A percentile compares a stretch with the other conserved stretches of the same genome.
These are phyloP conservation scores for Blastobasis adustella DNA, from an alignment of 2,888 invertebrate genomes.

Conservation along the genomic window DNA sequence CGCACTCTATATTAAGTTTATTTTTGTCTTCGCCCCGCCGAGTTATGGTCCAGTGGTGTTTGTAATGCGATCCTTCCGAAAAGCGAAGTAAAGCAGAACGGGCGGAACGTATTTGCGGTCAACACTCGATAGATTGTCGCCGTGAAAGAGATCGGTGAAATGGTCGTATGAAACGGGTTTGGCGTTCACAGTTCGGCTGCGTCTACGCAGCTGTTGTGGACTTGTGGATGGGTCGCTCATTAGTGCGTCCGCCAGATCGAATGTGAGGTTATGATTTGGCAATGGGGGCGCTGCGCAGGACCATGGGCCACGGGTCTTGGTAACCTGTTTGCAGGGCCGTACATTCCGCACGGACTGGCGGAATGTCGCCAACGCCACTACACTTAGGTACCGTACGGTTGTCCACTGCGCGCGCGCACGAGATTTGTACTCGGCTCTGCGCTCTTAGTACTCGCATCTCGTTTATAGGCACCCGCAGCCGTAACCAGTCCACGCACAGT, in stretches of 20 bases:
- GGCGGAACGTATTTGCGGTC: slow-evolving; percentile 59
- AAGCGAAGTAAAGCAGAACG: slow-evolving; percentile 64
- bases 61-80: slow-evolving; percentile 71
- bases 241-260: slow-evolving; percentile 18
- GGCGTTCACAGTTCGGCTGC: slow-evolving; percentile 36
- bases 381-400: slow-evolving; percentile 58
- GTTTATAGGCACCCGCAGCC: slow-evolving; percentile 40
- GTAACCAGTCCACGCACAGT: slow-evolving; percentile 46
- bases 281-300: slow-evolving; percentile 51
- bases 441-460: slow-evolving; percentile 36
- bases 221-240: slow-evolving; percentile 47
- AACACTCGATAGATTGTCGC: slow-evolving; percentile 60
- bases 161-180: slow-evolving; percentile 59
- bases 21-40: slow-evolving; percentile 72
- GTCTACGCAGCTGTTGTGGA: slow-evolving; percentile 50
- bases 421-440: slow-evolving; percentile 59
- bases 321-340: slow-evolving; percentile 65
- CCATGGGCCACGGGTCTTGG: slow-evolving; percentile 33
- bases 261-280: slow-evolving; percentile 49
- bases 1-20: slow-evolving; percentile 73
- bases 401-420: slow-evolving; percentile 54
- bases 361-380: slow-evolving; percentile 59
- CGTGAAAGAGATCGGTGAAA: slow-evolving; percentile 61
- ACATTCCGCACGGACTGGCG: slow-evolving; percentile 57
- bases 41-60: slow-evolving; percentile 72